A percentile compares a stretch with the other conserved stretches of the same genome.
Evolutionary conservation across 2,888 invertebrate species (phyloP).

Genomic region (Himalopsyche kuldschensis): DNA sequence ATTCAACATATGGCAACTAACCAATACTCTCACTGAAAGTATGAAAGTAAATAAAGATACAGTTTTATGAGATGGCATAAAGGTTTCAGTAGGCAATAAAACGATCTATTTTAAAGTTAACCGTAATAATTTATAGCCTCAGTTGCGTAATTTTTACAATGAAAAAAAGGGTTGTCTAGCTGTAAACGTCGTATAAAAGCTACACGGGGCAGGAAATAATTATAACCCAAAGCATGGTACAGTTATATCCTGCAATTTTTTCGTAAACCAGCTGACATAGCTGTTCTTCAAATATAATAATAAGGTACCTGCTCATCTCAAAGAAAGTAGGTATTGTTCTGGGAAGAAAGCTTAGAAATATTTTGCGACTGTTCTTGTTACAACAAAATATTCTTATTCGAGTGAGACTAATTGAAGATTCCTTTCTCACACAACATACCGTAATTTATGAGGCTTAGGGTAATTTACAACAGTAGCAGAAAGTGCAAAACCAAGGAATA

Average conservation of each 20-base stretch:
- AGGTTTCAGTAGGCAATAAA: not conserved
- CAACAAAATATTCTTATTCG: not conserved
- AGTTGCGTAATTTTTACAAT: constrained; percentile 26
- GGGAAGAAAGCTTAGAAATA: not conserved
- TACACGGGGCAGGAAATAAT: not conserved
- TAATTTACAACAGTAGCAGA: constrained; percentile 28
- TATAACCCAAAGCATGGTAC: not conserved
- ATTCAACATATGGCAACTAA: not conserved
- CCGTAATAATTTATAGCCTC: constrained; percentile 24
- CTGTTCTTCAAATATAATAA: constrained; percentile 1
- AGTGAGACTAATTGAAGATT: not conserved
- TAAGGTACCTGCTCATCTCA: not conserved
- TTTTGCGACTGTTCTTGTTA: not conserved
- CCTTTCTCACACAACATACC: not conserved
- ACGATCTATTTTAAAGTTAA: not conserved
- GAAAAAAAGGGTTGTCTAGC: constrained; percentile 19
- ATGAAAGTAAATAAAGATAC: not conserved
- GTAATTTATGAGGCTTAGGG: not conserved
- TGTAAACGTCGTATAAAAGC: not conserved
- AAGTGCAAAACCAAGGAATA: constrained; percentile 5
- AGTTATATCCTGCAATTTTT: not conserved
- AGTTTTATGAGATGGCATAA: not conserved
- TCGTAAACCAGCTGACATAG: not conserved
- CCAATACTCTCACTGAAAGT: not conserved
- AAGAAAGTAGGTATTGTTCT: not conserved